Evolutionary conservation across 2,797 vertebrate species (phyloP).

Genomic region (Chaetophractus vellerosus): DNA sequence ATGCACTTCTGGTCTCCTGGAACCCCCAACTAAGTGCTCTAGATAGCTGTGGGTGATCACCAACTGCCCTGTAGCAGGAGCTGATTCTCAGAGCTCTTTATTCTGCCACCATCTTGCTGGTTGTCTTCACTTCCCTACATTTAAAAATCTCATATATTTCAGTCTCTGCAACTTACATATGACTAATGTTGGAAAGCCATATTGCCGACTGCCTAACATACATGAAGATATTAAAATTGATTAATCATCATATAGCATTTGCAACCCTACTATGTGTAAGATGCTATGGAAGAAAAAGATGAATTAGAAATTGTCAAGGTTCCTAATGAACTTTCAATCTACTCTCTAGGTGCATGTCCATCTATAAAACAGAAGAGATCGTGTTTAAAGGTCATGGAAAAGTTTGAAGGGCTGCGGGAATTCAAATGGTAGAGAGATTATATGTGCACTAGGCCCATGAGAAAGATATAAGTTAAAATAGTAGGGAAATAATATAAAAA

Average conservation of each 20-base stretch:
- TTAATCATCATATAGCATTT: neutral
- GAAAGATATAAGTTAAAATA: neutral
- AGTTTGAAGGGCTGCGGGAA: neutral
- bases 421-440: neutral
- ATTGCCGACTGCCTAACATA: neutral
- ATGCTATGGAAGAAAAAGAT: neutral
- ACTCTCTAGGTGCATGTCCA: neutral
- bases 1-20: too few relatives aligned
- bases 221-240: neutral
- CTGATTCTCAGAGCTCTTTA: too few relatives aligned
- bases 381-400: neutral
- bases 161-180: neutral
- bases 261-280: neutral
- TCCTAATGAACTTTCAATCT: neutral
- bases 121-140: too few relatives aligned
- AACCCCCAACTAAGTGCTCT: too few relatives aligned
- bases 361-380: neutral
- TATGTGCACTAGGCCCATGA: neutral
- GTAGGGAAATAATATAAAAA: neutral
- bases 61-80: too few relatives aligned
- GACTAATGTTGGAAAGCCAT: neutral
- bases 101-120: too few relatives aligned
- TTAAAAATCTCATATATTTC: neutral
- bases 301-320: neutral
- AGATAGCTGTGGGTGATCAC: too few relatives aligned